Evolutionary conservation across 1,140 invertebrate species (phyloP).

Genomic region (Dendrolimus kikuchii): DNA sequence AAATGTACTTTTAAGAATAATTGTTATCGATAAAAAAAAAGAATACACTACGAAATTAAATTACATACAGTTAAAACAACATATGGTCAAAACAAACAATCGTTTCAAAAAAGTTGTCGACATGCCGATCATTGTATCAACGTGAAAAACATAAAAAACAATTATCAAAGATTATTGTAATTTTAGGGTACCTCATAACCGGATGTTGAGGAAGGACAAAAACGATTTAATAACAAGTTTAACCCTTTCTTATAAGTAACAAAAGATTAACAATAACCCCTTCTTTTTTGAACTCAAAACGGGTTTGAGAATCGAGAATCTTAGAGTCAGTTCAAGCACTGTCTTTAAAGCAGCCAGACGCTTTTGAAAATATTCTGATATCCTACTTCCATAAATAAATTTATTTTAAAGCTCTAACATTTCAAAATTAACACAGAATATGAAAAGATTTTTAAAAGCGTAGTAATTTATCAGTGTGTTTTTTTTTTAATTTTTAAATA

Average conservation of each 20-base stretch:
- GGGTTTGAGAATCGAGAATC: slow-evolving; percentile 18
- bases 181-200: slow-evolving; percentile 66
- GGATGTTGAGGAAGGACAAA: slow-evolving; percentile 67
- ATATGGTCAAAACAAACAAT: slow-evolving; percentile 61
- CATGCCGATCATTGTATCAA: slow-evolving; percentile 48
- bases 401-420: too few species aligned
- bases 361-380: slow-evolving; percentile 4
- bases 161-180: slow-evolving; percentile 68
- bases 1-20: too few species aligned
- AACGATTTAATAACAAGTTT: slow-evolving; percentile 70
- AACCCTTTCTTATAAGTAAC: slow-evolving; percentile 61
- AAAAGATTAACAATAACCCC: slow-evolving; percentile 66
- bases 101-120: slow-evolving; percentile 36
- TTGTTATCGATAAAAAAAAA: too few species aligned
- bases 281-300: slow-evolving; percentile 63
- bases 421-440: too few species aligned
- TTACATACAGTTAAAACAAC: slow-evolving; percentile 23
- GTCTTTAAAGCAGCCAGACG: slow-evolving; percentile 21
- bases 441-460: too few species aligned
- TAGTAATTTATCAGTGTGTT: too few species aligned
- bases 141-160: slow-evolving; percentile 62
- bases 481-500: too few species aligned
- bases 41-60: neutral
- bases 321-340: slow-evolving; percentile 54
- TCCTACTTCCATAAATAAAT: neutral